These are phyloP conservation scores for Miniopterus natalensis DNA, from an alignment of 2,113 vertebrate genomes.

Conservation along the genomic window DNA sequence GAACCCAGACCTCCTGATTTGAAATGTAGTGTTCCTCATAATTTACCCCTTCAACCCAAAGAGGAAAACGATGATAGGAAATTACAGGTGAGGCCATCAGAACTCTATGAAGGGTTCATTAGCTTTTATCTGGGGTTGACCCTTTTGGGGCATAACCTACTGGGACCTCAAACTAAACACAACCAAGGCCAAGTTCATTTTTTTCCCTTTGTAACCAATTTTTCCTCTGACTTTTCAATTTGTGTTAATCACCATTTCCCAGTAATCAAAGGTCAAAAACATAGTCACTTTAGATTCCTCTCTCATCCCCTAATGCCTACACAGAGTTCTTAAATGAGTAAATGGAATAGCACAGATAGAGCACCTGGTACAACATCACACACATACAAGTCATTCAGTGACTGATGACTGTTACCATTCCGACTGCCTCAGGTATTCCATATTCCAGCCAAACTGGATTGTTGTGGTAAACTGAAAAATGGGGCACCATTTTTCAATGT, in stretches of 20 bases:
- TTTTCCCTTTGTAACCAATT: conserved; percentile 60
- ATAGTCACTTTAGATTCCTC: background rate
- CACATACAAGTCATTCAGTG: conserved; percentile 22
- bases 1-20: conserved; percentile 51
- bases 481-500: background rate
- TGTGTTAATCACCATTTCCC: conserved; percentile 70
- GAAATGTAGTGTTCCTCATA: conserved; percentile 22
- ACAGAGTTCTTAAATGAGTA: conserved; percentile 73
- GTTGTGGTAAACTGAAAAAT: background rate
- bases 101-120: background rate
- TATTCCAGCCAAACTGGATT: background rate
- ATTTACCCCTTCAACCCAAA: conserved; percentile 45
- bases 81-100: background rate
- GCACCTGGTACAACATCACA: background rate
- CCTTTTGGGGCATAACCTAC: background rate
- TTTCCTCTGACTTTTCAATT: conserved; percentile 71
- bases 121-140: background rate
- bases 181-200: conserved; percentile 37
- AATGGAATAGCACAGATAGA: background rate
- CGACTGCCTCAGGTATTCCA: background rate
- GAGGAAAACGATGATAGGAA: background rate
- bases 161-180: conserved; percentile 9
- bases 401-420: background rate
- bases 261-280: conserved; percentile 51
- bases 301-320: conserved; percentile 36